Evolutionary conservation across 2,113 vertebrate species (phyloP).

Genomic region (Xiphias gladius): DNA sequence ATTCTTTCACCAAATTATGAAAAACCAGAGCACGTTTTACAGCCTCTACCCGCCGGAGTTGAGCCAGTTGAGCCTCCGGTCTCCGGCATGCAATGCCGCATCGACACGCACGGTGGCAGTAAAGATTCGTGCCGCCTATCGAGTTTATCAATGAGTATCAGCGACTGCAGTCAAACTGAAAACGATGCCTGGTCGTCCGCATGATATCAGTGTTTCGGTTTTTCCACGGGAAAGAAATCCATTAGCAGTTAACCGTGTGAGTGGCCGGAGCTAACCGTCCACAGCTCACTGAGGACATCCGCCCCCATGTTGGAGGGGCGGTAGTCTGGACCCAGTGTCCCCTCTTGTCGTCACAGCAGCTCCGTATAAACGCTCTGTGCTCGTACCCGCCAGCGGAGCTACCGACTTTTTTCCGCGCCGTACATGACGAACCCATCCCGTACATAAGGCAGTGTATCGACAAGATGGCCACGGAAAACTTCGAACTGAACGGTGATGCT

Average conservation of each 20-base stretch:
- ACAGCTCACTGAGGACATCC: background rate
- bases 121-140: background rate
- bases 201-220: background rate
- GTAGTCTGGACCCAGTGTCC: background rate
- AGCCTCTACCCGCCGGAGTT: background rate
- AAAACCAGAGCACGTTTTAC: background rate
- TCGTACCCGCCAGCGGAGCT: background rate
- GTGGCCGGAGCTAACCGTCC: too few species aligned
- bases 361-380: background rate
- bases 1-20: background rate
- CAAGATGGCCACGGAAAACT: constrained; percentile 69
- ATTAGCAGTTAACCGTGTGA: rapidly evolving
- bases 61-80: background rate
- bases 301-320: constrained; percentile 39
- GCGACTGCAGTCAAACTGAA: background rate
- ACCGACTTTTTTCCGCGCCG: background rate
- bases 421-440: background rate
- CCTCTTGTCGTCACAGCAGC: constrained; percentile 32
- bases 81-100: background rate
- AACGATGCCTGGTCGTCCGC: rapidly evolving
- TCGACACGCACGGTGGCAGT: constrained; percentile 20
- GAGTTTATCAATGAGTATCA: background rate
- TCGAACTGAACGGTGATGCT: constrained; percentile 80
- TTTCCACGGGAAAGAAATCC: background rate
- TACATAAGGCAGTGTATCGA: too few species aligned